Evolutionary conservation across 2,797 vertebrate genomes (phyloP).

Genomic region (Thunnus albacares): DNA sequence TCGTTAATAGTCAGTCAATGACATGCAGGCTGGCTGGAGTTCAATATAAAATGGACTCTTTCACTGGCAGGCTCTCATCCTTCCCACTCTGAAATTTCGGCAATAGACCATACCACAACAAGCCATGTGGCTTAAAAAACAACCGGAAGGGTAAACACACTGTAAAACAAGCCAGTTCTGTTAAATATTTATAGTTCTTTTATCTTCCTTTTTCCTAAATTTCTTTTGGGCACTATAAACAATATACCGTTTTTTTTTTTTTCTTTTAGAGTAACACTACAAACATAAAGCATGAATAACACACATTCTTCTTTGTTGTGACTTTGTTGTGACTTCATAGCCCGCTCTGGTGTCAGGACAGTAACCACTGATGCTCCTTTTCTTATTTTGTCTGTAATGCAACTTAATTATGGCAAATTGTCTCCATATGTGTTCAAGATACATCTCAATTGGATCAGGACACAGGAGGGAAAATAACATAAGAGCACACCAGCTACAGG

Average conservation of each 20-base stretch:
- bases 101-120: conserved; percentile 27
- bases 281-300: conserved; percentile 28
- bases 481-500: neutral
- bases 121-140: conserved; percentile 31
- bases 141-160: conserved; percentile 53
- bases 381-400: neutral
- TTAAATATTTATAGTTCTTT: conserved; percentile 53
- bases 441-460: neutral
- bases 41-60: conserved; percentile 41
- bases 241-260: neutral
- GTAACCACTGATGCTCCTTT: neutral
- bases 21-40: conserved; percentile 47
- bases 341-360: neutral
- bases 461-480: neutral
- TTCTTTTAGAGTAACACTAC: conserved; percentile 11
- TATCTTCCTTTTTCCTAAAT: conserved; percentile 33
- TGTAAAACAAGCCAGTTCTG: conserved; percentile 30
- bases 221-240: conserved; percentile 34
- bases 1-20: conserved; percentile 54
- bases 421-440: neutral
- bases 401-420: neutral
- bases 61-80: conserved; percentile 35
- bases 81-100: conserved; percentile 29
- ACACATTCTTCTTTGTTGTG: conserved; percentile 19
- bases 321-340: conserved; percentile 30